Percentiles rank a stretch among this genome's conserved stretches.
These are phyloP conservation scores for Calyptomena viridis DNA, from an alignment of 2,113 vertebrate species.

Conservation along the genomic window DNA sequence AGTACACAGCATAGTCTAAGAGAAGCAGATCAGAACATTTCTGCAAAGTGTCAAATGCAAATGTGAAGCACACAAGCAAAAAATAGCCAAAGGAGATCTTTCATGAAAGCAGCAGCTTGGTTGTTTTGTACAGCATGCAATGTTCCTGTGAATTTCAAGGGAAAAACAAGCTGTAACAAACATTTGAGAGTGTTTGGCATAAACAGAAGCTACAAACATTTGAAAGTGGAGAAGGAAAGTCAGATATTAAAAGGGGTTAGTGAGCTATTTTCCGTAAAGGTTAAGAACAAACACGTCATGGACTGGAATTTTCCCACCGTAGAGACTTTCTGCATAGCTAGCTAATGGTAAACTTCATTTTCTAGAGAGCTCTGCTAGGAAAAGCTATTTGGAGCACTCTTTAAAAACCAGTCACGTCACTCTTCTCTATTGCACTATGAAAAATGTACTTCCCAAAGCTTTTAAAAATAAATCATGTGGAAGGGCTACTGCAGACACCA, in stretches of 20 bases:
- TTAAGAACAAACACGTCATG: background rate
- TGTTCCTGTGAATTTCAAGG: slow-evolving; percentile 31
- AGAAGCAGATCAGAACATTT: background rate
- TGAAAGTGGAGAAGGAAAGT: background rate
- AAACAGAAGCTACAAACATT: slow-evolving; percentile 3
- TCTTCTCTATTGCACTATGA: background rate
- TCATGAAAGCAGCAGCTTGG: slow-evolving; percentile 11
- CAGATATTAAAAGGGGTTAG: background rate
- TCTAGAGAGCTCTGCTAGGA: slow-evolving; percentile 19
- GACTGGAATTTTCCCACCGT: slow-evolving; percentile 2
- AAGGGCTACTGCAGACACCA: background rate
- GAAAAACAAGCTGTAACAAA: slow-evolving; percentile 46
- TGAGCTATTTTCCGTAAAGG: background rate
- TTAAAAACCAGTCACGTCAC: background rate
- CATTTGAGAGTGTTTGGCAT: background rate
- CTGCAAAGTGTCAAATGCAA: background rate
- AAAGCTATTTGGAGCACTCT: slow-evolving; percentile 21
- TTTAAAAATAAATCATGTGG: background rate
- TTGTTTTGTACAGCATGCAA: slow-evolving; percentile 35
- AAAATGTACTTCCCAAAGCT: background rate
- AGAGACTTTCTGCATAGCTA: background rate
- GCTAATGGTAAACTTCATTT: background rate
- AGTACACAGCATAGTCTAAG: background rate
- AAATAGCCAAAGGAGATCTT: background rate
- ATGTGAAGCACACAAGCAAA: background rate